A percentile compares a stretch with the other conserved stretches of the same genome.
phyloP scores from a whole-genome alignment of 2,113 vertebrate genomes.

The Andinoacara biseriatus region DNA sequence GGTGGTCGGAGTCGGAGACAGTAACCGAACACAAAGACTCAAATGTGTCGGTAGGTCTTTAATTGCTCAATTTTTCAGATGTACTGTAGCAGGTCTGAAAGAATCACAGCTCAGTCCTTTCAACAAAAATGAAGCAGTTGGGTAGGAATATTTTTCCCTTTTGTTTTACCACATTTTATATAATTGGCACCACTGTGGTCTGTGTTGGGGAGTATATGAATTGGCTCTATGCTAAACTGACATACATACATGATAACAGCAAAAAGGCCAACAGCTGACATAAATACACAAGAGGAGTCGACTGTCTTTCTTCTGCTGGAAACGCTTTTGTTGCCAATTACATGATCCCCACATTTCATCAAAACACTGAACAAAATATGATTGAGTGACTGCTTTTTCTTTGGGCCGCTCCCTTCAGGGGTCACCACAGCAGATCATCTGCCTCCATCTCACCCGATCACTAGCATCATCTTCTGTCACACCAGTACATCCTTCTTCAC shows the following conservation, averaged over 20 bases:
- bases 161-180: not conserved
- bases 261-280: not conserved
- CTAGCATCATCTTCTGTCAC: not conserved
- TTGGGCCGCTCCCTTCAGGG: not conserved
- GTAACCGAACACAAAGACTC: conserved; percentile 80
- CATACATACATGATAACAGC: not conserved
- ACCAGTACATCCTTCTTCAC: not conserved
- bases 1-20: conserved; percentile 77
- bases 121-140: not conserved
- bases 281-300: not conserved
- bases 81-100: not conserved
- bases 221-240: not conserved
- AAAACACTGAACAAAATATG: not conserved
- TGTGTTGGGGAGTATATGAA: not conserved
- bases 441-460: not conserved
- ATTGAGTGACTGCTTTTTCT: not conserved
- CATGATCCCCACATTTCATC: not conserved
- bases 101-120: not conserved
- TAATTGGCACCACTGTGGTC: not conserved
- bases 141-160: not conserved
- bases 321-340: not conserved
- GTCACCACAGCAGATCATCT: not conserved
- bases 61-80: not conserved
- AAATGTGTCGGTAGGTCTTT: conserved; percentile 78
- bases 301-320: not conserved